phyloP scores from a whole-genome alignment of 2,888 invertebrate genomes.

The Caenorhabditis doughertyi region DNA sequence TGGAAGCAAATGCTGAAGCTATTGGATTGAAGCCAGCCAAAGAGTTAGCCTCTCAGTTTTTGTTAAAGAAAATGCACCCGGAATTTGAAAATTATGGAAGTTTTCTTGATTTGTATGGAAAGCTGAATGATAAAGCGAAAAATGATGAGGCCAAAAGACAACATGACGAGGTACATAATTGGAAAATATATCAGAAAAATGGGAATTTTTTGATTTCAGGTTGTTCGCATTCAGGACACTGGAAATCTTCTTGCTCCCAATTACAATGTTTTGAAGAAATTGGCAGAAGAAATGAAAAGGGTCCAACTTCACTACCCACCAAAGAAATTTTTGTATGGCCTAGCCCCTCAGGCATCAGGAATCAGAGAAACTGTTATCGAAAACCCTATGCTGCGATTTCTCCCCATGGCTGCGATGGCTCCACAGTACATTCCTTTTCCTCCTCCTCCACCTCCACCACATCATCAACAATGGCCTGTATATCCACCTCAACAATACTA shows the following conservation, averaged over 20 bases:
- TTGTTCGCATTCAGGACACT: conserved; percentile 63
- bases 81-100: conserved; percentile 91
- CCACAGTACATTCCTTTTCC: neutral
- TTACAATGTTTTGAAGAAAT: conserved; percentile 91
- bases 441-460: too few relatives aligned
- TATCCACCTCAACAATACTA: neutral
- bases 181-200: too few relatives aligned
- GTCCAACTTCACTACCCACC: conserved; percentile 16
- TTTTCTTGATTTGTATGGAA: conserved; percentile 91
- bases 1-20: conserved; percentile 87
- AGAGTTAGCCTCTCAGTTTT: conserved; percentile 95
- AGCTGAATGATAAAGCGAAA: conserved; percentile 87
- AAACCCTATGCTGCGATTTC: neutral
- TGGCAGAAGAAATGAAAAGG: conserved; percentile 89
- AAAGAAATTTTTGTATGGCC: conserved; percentile 38
- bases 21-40: conserved; percentile 97
- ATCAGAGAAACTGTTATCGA: neutral
- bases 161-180: conserved; percentile 60
- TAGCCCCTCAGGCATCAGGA: conserved; percentile 4
- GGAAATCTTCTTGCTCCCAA: conserved; percentile 86
- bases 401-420: neutral
- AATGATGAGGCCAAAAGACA: conserved; percentile 55
- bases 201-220: conserved; percentile 36
- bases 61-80: conserved; percentile 94
- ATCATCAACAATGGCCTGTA: neutral